These are phyloP conservation scores for Chionoecetes opilio DNA, from an alignment of 1,140 invertebrate genomes.

Conservation along the genomic window DNA sequence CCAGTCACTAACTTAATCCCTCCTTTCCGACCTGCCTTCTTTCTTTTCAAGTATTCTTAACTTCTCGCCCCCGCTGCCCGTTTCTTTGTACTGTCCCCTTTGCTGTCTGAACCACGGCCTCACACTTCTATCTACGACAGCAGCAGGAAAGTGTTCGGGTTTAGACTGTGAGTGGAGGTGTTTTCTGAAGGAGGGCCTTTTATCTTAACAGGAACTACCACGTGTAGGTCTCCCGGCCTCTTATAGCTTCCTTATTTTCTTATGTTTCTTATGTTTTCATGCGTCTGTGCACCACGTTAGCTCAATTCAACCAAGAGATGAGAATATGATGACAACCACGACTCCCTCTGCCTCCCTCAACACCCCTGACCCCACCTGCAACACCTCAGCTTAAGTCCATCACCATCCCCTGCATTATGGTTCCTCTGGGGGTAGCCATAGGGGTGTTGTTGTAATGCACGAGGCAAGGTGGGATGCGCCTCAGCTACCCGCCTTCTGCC, in stretches of 20 bases:
- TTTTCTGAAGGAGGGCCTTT: neutral
- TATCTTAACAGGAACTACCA: no score
- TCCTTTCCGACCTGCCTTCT: neutral
- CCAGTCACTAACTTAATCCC: neutral
- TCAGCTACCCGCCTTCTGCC: neutral
- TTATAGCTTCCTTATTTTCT: no score
- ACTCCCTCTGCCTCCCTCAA: neutral
- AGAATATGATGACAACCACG: neutral
- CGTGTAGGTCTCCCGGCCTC: no score
- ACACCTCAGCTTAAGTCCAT: neutral
- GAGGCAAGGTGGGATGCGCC: neutral
- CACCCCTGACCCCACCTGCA: neutral
- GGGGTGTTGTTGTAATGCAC: neutral
- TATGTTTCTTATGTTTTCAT: no score
- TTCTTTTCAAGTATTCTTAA: neutral
- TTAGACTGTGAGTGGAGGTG: no score
- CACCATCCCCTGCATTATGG: neutral
- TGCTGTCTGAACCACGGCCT: neutral
- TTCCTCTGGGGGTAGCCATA: neutral
- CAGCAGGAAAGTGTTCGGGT: no score
- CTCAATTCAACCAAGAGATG: neutral
- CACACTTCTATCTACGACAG: no score
- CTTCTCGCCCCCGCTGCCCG: neutral
- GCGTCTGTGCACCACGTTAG: neutral
- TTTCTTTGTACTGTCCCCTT: neutral